Evolutionary conservation across 2,113 vertebrate species (phyloP).

Genomic region (Cygnus buccinator): DNA sequence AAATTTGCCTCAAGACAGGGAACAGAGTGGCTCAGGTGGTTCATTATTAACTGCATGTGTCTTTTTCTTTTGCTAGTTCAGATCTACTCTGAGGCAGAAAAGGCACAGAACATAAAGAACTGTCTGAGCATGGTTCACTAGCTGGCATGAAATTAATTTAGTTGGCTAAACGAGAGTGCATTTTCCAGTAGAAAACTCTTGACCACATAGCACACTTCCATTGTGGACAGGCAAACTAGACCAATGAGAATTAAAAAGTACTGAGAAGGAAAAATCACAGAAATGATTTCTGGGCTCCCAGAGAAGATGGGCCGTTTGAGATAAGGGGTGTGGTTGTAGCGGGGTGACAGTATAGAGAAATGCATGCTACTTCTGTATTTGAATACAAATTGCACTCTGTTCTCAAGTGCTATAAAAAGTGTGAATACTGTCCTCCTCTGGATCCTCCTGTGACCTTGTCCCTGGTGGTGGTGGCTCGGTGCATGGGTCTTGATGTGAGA

Average conservation of each 20-base stretch:
- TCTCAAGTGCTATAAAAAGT: neutral
- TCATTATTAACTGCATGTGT: neutral
- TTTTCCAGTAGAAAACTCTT: neutral
- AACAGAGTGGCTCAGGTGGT: constrained; percentile 21
- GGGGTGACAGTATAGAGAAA: neutral
- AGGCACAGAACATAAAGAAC: neutral
- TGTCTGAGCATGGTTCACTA: neutral
- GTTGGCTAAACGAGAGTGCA: neutral
- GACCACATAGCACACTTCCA: neutral
- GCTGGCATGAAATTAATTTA: neutral
- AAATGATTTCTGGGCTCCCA: neutral
- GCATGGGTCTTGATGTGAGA: neutral
- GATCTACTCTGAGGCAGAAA: neutral
- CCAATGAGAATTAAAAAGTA: neutral
- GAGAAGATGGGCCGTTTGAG: neutral
- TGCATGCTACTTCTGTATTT: neutral
- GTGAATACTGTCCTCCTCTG: neutral
- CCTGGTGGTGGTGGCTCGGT: neutral
- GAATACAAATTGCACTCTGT: neutral
- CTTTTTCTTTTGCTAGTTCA: constrained; percentile 7
- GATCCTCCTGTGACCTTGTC: neutral
- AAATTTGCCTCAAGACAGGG: neutral
- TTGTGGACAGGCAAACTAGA: neutral
- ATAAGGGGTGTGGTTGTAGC: neutral
- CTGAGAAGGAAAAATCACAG: neutral